Evolutionary conservation across 1,140 invertebrate genomes (phyloP), one percentile per base, ranked within the genome.

Genomic region (Anastatus disparis): DNA sequence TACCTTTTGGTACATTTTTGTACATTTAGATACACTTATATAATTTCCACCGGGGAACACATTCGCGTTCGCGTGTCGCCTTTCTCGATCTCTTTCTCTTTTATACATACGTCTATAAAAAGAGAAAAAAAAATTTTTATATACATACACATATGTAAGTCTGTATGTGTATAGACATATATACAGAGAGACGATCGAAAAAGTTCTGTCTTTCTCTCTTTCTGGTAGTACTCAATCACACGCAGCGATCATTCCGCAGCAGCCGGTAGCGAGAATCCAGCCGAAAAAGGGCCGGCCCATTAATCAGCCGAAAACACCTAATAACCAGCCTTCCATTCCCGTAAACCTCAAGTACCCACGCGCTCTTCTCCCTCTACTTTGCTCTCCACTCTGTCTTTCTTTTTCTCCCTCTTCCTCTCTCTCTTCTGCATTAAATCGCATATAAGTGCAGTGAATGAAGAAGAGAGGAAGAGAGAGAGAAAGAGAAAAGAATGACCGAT

Each of bases 301-400:
- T 70, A 70, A 70, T 70, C 68, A 70, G 68, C 17, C 68, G 68
- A 70, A 70, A 70, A 70, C 59, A 70, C 59, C 68, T 70, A 70
- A 70, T 70, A 70, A 70, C 68, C 68, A 58, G 61, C 59, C 68
- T 64, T 64, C 68, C 68, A 70, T 70, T 70, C 59, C 68, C 68
- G 68, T 64, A 70, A 70, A 70, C 59, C 68, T 70, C 68, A 48
- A 70, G 52, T 70, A 70, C 68, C 61, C 40, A 64, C 68, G 61
- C 61, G 52, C 50, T 17, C 27, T 44, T 12, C 38, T 27, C 40
- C 38, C 22, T 27, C 20, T 2, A 9, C 58, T n/a, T 12, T 15
- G n/a, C 58, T 61, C 10, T 56, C 53, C 50, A 6, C 46, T 6
- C 50, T 56, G 29, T 35, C 26, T 40, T n/a, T 40, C 62, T 31